phyloP scores from a whole-genome alignment of 2,797 vertebrate species.

The Mycteria americana region DNA sequence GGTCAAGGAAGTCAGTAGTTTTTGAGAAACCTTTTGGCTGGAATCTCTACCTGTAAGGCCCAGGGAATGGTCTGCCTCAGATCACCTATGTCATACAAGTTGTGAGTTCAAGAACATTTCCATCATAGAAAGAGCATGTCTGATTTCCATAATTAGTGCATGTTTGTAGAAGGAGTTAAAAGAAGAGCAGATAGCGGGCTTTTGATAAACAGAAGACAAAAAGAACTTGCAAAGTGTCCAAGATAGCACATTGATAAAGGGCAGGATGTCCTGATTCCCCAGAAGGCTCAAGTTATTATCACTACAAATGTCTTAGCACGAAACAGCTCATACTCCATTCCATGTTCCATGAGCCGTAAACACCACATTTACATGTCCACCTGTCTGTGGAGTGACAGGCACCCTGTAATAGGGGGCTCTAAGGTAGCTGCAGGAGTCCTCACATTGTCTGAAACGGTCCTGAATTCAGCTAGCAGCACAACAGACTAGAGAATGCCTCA shows the following conservation, averaged over 20 bases:
- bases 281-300: conserved; percentile 19
- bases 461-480: background rate
- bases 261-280: background rate
- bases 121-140: background rate
- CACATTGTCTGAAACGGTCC: background rate
- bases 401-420: background rate
- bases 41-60: background rate
- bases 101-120: background rate
- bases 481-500: background rate
- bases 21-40: background rate
- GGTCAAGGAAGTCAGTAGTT: background rate
- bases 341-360: background rate
- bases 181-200: background rate
- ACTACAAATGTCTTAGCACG: background rate
- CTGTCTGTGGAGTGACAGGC: background rate
- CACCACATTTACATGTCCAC: background rate
- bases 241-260: background rate
- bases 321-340: background rate
- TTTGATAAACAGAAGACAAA: background rate
- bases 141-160: background rate
- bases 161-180: background rate
- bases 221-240: background rate
- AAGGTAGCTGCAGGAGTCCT: background rate
- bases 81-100: background rate
- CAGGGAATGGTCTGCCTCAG: background rate